These are phyloP conservation scores for Gobius niger DNA, from an alignment of 2,113 vertebrate genomes.

Conservation along the genomic window DNA sequence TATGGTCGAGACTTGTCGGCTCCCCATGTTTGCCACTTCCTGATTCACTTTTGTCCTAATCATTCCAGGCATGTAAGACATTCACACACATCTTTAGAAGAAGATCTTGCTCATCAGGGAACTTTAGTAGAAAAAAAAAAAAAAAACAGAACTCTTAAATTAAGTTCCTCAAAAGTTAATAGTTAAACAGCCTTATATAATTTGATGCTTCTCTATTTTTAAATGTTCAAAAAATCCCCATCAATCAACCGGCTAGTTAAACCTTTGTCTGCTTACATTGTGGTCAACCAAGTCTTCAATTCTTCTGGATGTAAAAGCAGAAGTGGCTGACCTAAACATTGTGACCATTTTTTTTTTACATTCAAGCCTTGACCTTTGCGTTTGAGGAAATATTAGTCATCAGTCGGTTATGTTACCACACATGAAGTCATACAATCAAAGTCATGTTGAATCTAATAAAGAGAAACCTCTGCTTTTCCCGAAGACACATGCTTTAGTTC, in stretches of 20 bases:
- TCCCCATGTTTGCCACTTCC: background rate
- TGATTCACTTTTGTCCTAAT: no score
- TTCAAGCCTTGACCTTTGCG: constrained; percentile 9
- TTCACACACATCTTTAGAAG: background rate
- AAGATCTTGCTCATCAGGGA: background rate
- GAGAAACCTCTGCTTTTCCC: background rate
- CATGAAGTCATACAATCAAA: background rate
- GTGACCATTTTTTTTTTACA: background rate
- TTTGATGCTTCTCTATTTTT: background rate
- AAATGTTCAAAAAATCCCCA: background rate
- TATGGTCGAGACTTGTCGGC: background rate
- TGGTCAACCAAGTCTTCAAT: constrained; percentile 32
- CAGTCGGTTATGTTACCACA: background rate
- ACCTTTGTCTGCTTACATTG: constrained; percentile 3
- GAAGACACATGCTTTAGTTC: no score
- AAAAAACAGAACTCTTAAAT: constrained; percentile 12
- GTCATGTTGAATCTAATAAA: background rate
- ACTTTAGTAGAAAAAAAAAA: background rate
- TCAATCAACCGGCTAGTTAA: no score
- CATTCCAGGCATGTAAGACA: no score
- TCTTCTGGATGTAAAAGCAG: constrained; percentile 44
- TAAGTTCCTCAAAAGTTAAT: constrained; percentile 24
- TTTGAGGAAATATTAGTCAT: constrained; percentile 16
- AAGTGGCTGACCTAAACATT: constrained; percentile 39
- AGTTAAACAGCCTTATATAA: background rate